These are phyloP conservation scores for Coreius guichenoti DNA, from an alignment of 2,797 vertebrate genomes.

Conservation along the genomic window DNA sequence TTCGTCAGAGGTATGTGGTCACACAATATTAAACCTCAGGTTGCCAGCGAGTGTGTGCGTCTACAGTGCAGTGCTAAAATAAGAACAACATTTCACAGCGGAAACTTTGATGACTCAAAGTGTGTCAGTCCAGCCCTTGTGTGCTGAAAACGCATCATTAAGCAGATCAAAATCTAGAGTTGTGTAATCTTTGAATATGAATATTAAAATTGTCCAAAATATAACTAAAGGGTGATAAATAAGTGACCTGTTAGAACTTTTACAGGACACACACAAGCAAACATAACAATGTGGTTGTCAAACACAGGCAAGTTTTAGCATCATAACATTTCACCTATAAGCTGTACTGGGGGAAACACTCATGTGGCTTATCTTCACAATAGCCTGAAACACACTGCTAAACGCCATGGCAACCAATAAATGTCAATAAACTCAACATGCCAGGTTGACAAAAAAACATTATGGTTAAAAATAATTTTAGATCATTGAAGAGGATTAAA, in stretches of 20 bases:
- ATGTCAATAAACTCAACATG: neutral
- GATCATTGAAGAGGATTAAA: neutral
- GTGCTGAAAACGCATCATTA: neutral
- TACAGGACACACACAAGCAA: neutral
- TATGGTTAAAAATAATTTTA: neutral
- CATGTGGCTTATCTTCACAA: constrained; percentile 6
- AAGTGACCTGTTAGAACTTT: neutral
- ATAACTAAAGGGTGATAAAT: neutral
- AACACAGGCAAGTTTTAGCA: neutral
- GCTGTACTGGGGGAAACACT: neutral
- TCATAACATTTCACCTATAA: neutral
- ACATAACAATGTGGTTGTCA: neutral
- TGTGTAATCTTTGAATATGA: neutral
- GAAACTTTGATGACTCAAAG: constrained; percentile 57
- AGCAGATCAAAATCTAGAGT: neutral
- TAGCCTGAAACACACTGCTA: neutral
- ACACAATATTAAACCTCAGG: constrained; percentile 31
- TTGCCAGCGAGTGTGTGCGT: constrained; percentile 15
- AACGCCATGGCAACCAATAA: neutral
- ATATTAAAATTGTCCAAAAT: neutral
- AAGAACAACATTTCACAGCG: constrained; percentile 39
- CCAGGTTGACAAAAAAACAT: neutral
- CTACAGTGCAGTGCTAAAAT: constrained; percentile 41
- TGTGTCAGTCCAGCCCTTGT: neutral
- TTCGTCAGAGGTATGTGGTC: constrained; percentile 14